Conservation (phyloP, 2,888 invertebrate genomes). For the Latheticus oryzae region DNA sequence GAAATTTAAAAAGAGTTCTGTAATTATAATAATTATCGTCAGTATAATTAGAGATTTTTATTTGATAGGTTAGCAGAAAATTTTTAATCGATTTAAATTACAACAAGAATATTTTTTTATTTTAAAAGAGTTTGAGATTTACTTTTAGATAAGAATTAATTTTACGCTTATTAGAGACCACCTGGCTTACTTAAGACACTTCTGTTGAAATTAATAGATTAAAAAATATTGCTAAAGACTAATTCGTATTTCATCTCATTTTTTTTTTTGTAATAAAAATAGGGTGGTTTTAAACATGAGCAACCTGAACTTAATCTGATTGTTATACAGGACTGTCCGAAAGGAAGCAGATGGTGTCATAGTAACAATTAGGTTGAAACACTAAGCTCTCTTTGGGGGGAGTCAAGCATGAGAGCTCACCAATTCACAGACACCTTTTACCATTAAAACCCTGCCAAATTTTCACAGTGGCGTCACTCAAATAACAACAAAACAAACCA, state of each 20-base stretch:
- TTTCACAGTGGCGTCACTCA: slow-evolving; percentile 29
- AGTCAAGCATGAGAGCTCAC: slow-evolving; percentile 64
- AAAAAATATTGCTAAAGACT: too few relatives aligned
- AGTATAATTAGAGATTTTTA: too few relatives aligned
- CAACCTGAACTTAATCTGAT: slow-evolving; percentile 56
- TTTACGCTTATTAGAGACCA: slow-evolving; percentile 37
- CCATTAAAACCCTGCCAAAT: slow-evolving; percentile 30
- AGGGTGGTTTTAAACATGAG: slow-evolving; percentile 37
- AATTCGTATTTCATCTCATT: too few relatives aligned
- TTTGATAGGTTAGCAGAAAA: slow-evolving; percentile 25
- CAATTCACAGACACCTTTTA: slow-evolving; percentile 20
- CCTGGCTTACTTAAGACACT: slow-evolving; percentile 20
- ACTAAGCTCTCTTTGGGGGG: slow-evolving; percentile 65
- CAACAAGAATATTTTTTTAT: slow-evolving; percentile 25
- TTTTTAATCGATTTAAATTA: slow-evolving; percentile 32
- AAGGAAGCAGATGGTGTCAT: slow-evolving; percentile 67
- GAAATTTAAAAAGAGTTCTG: too few relatives aligned
- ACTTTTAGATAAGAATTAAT: slow-evolving; percentile 31
- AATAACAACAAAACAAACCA: too few relatives aligned
- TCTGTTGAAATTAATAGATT: not conserved
- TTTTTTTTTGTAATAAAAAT: slow-evolving; percentile 1
- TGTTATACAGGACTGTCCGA: slow-evolving; percentile 55
- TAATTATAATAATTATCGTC: too few relatives aligned
- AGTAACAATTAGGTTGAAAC: slow-evolving; percentile 66
- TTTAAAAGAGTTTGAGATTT: slow-evolving; percentile 23